Conservation (phyloP, 2,888 invertebrate genomes). For the Eupithecia pulchellata region DNA sequence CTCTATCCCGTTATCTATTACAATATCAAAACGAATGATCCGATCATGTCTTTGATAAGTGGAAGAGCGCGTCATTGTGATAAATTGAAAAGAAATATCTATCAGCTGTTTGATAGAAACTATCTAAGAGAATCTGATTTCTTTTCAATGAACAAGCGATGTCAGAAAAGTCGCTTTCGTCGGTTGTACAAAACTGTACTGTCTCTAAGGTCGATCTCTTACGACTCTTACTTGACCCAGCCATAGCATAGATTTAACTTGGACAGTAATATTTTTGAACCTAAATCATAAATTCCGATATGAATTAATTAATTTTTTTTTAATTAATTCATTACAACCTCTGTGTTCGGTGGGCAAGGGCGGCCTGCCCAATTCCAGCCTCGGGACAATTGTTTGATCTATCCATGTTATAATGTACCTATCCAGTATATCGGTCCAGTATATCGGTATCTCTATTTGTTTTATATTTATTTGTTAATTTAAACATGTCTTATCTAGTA, state of each 20-base stretch:
- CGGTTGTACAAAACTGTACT: background rate
- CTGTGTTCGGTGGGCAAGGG: too few relatives aligned
- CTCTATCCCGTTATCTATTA: slow-evolving; percentile 56
- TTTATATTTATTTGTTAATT: too few relatives aligned
- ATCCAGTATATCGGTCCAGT: too few relatives aligned
- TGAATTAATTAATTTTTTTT: too few relatives aligned
- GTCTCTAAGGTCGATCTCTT: background rate
- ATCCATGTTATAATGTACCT: too few relatives aligned
- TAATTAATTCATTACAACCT: too few relatives aligned
- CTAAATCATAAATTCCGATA: too few relatives aligned
- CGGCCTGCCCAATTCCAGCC: too few relatives aligned
- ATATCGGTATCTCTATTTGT: too few relatives aligned
- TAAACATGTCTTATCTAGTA: slow-evolving; percentile 23
- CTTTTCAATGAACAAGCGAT: background rate
- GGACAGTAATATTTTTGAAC: background rate
- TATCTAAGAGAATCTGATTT: background rate
- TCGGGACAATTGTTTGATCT: too few relatives aligned
- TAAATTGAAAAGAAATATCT: slow-evolving; percentile 25
- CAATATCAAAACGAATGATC: slow-evolving; percentile 52
- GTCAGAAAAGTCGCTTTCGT: background rate
- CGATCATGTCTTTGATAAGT: slow-evolving; percentile 46
- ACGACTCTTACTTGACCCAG: background rate
- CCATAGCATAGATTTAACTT: background rate
- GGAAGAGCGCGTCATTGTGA: slow-evolving; percentile 17
- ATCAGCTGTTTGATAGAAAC: slow-evolving; percentile 19